These are phyloP conservation scores for Sebastes minor DNA, from an alignment of 2,797 vertebrate species.

Conservation along the genomic window DNA sequence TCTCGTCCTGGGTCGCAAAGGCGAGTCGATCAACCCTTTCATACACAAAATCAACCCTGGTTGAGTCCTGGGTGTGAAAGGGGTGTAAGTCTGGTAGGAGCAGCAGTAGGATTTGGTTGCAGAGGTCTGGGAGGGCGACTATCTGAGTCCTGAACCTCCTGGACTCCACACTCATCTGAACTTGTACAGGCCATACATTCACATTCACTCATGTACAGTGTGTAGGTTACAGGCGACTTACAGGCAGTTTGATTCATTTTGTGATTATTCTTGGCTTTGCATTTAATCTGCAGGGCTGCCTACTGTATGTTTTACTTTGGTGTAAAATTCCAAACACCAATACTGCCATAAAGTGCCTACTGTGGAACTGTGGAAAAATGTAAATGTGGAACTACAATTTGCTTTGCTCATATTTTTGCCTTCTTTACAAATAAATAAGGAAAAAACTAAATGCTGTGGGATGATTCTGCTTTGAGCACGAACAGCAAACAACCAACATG, in stretches of 20 bases:
- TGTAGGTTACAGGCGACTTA: not conserved
- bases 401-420: not conserved
- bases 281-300: not conserved
- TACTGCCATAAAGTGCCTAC: not conserved
- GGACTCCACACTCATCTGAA: not conserved
- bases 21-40: no score
- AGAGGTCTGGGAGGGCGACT: not conserved
- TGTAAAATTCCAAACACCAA: not conserved
- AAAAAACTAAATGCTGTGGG: not conserved
- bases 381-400: not conserved
- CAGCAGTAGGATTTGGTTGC: not conserved
- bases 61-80: no score
- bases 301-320: not conserved
- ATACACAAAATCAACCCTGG: no score
- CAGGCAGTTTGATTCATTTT: not conserved
- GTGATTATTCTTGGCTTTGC: no score
- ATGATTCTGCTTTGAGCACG: not conserved
- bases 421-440: not conserved
- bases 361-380: not conserved
- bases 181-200: no score
- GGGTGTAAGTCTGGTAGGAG: no score
- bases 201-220: not conserved
- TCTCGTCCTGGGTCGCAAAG: no score
- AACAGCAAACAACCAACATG: not conserved
- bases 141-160: not conserved